Conservation (phyloP, 2,797 vertebrate species). For the Tapirus indicus region DNA sequence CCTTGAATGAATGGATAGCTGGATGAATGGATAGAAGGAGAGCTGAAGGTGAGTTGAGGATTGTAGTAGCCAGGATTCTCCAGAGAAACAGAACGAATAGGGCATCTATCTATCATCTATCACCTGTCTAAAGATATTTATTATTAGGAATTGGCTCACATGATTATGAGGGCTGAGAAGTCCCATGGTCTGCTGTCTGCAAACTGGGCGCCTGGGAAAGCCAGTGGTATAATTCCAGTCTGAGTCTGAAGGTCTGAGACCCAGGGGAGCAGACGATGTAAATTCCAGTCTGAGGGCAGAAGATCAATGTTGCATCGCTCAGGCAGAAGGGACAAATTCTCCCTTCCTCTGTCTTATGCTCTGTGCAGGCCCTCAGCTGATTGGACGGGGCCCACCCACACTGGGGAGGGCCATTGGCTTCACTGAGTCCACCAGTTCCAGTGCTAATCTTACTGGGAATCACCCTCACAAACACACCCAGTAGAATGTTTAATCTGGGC, state of each 20-base stretch:
- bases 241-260: neutral
- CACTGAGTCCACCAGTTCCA: neutral
- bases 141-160: neutral
- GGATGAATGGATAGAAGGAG: rapidly evolving
- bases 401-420: neutral
- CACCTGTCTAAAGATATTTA: too few relatives aligned
- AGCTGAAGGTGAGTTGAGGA: neutral
- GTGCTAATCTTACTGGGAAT: neutral
- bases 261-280: rapidly evolving
- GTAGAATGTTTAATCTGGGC: neutral
- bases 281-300: neutral
- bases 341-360: neutral
- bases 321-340: neutral
- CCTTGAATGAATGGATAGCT: neutral
- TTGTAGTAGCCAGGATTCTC: neutral
- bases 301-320: too few relatives aligned
- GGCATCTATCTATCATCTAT: neutral
- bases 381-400: neutral
- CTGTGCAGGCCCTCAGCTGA: neutral
- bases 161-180: neutral
- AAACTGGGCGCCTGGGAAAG: too few relatives aligned
- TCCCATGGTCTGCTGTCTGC: neutral
- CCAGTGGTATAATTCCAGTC: too few relatives aligned
- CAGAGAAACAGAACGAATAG: neutral
- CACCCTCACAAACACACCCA: too few relatives aligned